These are phyloP conservation scores for Anabacerthia variegaticeps DNA, from an alignment of 2,797 vertebrate genomes.

Conservation along the genomic window DNA sequence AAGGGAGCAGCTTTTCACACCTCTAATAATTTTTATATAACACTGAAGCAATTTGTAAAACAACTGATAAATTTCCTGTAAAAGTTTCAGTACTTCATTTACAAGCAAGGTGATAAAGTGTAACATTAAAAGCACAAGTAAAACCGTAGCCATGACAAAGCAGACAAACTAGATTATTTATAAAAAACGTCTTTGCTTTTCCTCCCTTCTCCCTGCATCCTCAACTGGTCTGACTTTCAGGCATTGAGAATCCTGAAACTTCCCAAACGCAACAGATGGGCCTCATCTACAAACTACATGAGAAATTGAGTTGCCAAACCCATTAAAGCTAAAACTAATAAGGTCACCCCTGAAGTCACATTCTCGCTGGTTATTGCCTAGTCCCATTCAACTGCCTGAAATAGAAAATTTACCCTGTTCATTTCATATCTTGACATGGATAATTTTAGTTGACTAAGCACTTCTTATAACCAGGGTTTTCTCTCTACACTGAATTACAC, in stretches of 20 bases:
- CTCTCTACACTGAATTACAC: background rate
- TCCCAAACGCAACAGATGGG: constrained; percentile 2
- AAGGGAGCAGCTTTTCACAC: too few relatives aligned
- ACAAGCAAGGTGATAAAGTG: background rate
- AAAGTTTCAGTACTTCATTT: background rate
- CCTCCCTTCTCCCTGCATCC: background rate
- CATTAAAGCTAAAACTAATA: background rate
- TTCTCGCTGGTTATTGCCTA: background rate
- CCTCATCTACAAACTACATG: background rate
- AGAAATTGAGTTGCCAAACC: background rate
- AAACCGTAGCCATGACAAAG: background rate
- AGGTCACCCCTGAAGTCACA: background rate
- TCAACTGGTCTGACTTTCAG: background rate
- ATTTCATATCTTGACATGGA: background rate
- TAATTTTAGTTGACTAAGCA: background rate
- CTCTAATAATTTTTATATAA: background rate
- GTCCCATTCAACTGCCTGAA: background rate
- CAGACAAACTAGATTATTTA: background rate
- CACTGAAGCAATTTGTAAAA: background rate
- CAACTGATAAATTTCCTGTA: background rate
- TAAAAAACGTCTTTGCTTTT: background rate
- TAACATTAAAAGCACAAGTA: background rate
- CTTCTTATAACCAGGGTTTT: background rate
- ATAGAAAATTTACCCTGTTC: background rate
- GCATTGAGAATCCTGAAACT: background rate